Percentiles rank a stretch among this genome's conserved stretches.
phyloP scores from a whole-genome alignment of 2,888 invertebrate genomes.

The Galerucella calmariensis region DNA sequence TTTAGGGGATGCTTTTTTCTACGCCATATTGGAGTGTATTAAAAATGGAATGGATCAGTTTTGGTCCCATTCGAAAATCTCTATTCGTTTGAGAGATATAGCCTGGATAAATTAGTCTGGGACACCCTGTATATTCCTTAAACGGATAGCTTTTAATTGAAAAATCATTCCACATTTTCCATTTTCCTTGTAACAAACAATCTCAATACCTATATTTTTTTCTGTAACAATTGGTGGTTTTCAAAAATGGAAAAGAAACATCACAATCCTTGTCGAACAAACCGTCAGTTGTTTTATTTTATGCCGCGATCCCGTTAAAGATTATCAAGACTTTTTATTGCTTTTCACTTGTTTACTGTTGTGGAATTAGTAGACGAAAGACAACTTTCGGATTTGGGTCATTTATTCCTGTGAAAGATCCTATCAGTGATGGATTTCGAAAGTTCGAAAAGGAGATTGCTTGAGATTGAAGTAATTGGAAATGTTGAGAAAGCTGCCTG shows the following conservation, averaged over 20 bases:
- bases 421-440: background rate
- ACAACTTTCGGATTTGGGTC: background rate
- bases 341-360: background rate
- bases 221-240: background rate
- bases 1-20: too few relatives aligned
- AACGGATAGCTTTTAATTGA: too few relatives aligned
- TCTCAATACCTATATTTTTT: background rate
- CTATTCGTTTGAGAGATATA: too few relatives aligned
- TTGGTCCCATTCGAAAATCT: too few relatives aligned
- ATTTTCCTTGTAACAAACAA: too few relatives aligned
- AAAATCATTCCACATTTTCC: too few relatives aligned
- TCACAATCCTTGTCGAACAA: background rate
- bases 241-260: background rate
- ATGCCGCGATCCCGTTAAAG: background rate
- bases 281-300: background rate
- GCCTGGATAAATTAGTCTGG: too few relatives aligned
- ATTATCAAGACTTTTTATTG: background rate
- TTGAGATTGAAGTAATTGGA: background rate
- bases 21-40: too few relatives aligned
- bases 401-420: background rate
- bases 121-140: too few relatives aligned
- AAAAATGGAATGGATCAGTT: too few relatives aligned
- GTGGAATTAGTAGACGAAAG: background rate
- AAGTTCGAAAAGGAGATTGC: background rate
- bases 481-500: background rate